Conservation (phyloP, 2,113 vertebrate species). For the Mungos mungo region DNA sequence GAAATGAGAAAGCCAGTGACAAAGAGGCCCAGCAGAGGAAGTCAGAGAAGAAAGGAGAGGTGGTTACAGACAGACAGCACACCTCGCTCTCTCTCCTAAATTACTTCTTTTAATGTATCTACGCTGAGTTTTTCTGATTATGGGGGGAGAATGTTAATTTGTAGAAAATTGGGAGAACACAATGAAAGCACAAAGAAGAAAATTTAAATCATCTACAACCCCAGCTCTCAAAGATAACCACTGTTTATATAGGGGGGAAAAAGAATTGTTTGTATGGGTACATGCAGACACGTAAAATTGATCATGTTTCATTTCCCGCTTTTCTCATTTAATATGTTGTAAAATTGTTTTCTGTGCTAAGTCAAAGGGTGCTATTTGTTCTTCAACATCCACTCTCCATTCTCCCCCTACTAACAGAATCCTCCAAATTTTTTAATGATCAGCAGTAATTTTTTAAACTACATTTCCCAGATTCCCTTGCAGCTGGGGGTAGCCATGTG, state of each 20-base stretch:
- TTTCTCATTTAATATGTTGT: background rate
- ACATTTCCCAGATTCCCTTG: background rate
- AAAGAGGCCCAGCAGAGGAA: background rate
- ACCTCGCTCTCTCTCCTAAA: background rate
- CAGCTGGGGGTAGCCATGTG: background rate
- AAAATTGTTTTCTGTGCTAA: background rate
- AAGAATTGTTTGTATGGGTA: background rate
- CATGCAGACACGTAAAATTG: background rate
- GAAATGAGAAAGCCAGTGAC: background rate
- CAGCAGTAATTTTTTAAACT: background rate
- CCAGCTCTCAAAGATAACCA: background rate
- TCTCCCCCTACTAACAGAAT: background rate
- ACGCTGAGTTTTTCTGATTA: background rate
- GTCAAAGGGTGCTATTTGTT: background rate
- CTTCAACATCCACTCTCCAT: background rate
- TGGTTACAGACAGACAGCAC: background rate
- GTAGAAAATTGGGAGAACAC: background rate
- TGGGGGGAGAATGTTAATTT: background rate
- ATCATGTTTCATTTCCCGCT: background rate
- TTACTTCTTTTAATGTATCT: background rate
- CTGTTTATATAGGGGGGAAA: background rate
- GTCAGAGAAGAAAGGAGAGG: background rate
- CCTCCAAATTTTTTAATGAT: background rate
- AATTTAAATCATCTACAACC: background rate
- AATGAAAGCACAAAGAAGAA: slow-evolving; percentile 22